Conservation (phyloP, 2,888 invertebrate genomes). For the Pandemis heparana region DNA sequence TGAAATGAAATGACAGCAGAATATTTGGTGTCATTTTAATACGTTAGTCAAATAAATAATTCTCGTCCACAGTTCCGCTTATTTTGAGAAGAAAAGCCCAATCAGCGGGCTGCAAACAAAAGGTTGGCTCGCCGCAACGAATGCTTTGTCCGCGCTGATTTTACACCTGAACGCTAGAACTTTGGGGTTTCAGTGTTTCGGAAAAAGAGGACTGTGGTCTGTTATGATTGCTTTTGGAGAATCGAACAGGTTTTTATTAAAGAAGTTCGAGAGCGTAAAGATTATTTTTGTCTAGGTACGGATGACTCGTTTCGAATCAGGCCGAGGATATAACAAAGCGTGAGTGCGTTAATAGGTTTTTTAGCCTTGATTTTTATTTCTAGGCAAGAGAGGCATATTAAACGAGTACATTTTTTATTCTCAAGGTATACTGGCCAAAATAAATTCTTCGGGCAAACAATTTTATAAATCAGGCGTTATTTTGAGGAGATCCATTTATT, state of each 20-base stretch:
- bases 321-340: no score
- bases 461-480: no score
- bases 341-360: no score
- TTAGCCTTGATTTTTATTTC: no score
- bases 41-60: slow-evolving; percentile 6
- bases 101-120: slow-evolving; percentile 25
- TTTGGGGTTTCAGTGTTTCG: slow-evolving; percentile 14
- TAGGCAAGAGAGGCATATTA: no score
- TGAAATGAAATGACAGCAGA: no score
- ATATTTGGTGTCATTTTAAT: background rate
- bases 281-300: no score
- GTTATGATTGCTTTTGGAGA: background rate
- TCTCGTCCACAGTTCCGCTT: background rate
- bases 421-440: no score
- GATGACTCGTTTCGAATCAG: no score
- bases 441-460: no score
- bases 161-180: slow-evolving; percentile 29
- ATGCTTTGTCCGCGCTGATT: slow-evolving; percentile 16
- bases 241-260: background rate
- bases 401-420: no score
- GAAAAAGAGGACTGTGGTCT: background rate
- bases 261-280: background rate
- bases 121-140: slow-evolving; percentile 3
- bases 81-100: slow-evolving; percentile 20
- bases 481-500: no score